phyloP scores from a whole-genome alignment of 2,797 vertebrate species.

The Chelidonichthys spinosus region DNA sequence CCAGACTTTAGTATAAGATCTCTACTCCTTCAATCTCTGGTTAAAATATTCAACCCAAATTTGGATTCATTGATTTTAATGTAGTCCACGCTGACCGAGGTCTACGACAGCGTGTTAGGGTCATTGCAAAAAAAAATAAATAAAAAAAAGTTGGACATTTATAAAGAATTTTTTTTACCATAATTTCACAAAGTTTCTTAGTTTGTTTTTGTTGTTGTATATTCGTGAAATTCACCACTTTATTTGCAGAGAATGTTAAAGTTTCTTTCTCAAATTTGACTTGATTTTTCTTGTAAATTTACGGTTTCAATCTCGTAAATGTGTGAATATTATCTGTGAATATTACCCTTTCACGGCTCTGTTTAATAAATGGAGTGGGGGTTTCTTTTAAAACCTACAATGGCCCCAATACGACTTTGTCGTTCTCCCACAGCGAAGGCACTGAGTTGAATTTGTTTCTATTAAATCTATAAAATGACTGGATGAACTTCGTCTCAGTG shows the following conservation, averaged over 20 bases:
- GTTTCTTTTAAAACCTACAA: not conserved
- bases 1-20: conserved; percentile 8
- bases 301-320: not conserved
- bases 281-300: not conserved
- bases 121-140: not conserved
- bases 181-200: not conserved
- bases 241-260: not conserved
- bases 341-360: not conserved
- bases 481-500: conserved; percentile 50
- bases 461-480: conserved; percentile 26
- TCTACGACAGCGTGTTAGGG: not conserved
- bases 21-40: not conserved
- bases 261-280: not conserved
- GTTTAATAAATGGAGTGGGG: too few species aligned
- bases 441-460: conserved; percentile 47
- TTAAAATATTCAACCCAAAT: not conserved
- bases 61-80: not conserved
- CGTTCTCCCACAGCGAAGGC: conserved; percentile 65
- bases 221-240: not conserved
- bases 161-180: not conserved
- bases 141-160: not conserved
- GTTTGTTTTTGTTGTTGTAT: not conserved
- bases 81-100: not conserved
- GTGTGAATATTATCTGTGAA: not conserved
- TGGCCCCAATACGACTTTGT: not conserved